Evolutionary conservation across 2,113 vertebrate species (phyloP).

Genomic region (Arothron firmamentum): DNA sequence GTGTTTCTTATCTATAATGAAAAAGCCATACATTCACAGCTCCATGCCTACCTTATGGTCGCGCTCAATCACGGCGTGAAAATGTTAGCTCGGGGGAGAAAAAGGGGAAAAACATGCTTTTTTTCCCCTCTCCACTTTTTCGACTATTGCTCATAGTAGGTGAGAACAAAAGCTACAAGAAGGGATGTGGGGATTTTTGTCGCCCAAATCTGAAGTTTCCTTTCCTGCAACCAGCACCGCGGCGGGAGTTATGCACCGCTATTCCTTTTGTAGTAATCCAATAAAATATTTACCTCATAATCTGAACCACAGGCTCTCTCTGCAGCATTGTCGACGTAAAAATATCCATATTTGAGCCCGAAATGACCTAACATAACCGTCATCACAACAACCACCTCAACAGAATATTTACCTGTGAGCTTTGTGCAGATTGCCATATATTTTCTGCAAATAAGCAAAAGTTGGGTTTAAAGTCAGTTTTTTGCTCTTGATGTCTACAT

Average conservation of each 20-base stretch:
- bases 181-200: background rate
- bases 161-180: background rate
- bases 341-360: too few species aligned
- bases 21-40: constrained; percentile 70
- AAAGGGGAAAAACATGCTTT: background rate
- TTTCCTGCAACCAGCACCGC: background rate
- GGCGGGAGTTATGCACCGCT: constrained; percentile 4
- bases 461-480: constrained; percentile 38
- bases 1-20: constrained; percentile 73
- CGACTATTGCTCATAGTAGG: background rate
- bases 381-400: too few species aligned
- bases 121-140: too few species aligned
- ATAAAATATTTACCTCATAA: too few species aligned
- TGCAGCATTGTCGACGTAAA: too few species aligned
- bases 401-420: background rate
- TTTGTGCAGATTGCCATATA: constrained; percentile 17
- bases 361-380: too few species aligned
- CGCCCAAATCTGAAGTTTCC: background rate
- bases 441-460: constrained; percentile 26
- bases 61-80: constrained; percentile 62
- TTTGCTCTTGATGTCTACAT: constrained; percentile 36
- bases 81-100: constrained; percentile 25
- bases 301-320: too few species aligned
- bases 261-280: too few species aligned
- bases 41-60: constrained; percentile 53